A percentile compares a stretch with the other conserved stretches of the same genome.
Evolutionary conservation across 2,113 vertebrate genomes (phyloP).

Genomic region (Tricholaema leucomelas): DNA sequence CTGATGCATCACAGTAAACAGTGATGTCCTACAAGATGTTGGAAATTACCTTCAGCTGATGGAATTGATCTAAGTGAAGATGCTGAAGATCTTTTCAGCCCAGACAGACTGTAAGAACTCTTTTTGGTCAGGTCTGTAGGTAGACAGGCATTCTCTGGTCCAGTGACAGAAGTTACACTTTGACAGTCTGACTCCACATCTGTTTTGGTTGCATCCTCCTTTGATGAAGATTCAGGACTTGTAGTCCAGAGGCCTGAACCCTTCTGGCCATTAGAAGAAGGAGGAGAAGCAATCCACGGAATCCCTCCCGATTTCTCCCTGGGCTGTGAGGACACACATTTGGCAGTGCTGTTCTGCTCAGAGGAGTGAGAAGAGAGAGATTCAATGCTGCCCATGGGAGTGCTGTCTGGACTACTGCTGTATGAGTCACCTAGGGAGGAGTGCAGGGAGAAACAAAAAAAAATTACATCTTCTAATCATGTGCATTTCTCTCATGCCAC

Average conservation of each 20-base stretch:
- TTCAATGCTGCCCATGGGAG: slow-evolving; percentile 95
- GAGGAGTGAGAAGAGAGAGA: slow-evolving; percentile 98
- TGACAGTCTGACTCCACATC: slow-evolving; percentile 90
- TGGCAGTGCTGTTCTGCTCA: slow-evolving; percentile 88
- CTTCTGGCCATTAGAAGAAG: slow-evolving; percentile 84
- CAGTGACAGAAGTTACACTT: slow-evolving; percentile 81
- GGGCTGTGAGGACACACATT: slow-evolving; percentile 77
- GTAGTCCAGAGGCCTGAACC: slow-evolving; percentile 83
- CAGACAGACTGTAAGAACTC: slow-evolving; percentile 75
- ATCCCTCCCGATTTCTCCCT: slow-evolving; percentile 77
- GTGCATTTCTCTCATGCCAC: background rate
- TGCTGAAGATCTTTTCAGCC: slow-evolving; percentile 79
- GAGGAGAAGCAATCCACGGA: slow-evolving; percentile 75
- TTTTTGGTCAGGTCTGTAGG: slow-evolving; percentile 80
- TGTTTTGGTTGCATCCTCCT: slow-evolving; percentile 87
- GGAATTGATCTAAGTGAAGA: slow-evolving; percentile 91
- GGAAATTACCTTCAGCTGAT: slow-evolving; percentile 86
- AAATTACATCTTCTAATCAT: background rate
- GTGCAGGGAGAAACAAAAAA: background rate
- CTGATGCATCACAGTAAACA: background rate
- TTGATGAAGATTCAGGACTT: slow-evolving; percentile 90
- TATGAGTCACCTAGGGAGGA: slow-evolving; percentile 87
- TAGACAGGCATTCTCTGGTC: slow-evolving; percentile 71
- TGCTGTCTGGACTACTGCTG: slow-evolving; percentile 94
- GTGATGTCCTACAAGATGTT: background rate